Evolutionary conservation across 1,140 invertebrate species (phyloP), one percentile per base, ranked within the genome.

Genomic region (Pogonus chalceus): DNA sequence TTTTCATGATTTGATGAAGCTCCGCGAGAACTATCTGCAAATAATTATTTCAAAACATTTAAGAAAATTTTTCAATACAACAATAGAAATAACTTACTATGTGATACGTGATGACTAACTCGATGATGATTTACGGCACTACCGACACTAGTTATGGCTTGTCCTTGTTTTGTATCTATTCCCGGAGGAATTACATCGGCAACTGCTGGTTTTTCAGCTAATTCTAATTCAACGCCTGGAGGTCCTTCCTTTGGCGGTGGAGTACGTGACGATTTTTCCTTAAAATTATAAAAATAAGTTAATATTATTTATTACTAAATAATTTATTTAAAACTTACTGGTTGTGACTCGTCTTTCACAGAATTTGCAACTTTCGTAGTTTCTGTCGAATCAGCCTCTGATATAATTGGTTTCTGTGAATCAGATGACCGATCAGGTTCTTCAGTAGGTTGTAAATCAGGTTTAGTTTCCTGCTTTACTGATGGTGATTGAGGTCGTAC

Each of bases 351-450:
- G 23, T 52, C 35, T 12, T 18, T 31, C 1, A 31, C 16, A n/a
- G 21, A 26, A 31, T 2, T n/a, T 51, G 16, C 14, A 51, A 18
- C 54, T 55, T 65, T 68, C n/a, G 56, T 39, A 21, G 58, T 54
- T 56, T 69, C 68, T 22, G 68, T 69, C 1, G 67, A 69, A 58
- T 70, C 68, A 2, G 68, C 68, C 56, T 70, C 68, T 1, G 49
- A 51, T 31, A 51, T 51, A 4, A 51, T 21, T 31, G 49, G 49
- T 51, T 51, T 51, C n/a, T 20, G 26, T 31, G 26, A 31, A 31
- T 49, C 47, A 21, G 16, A 14, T 4, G 16, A 14, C 23, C 10
- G n/a, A 12, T 23, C 21, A 22, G 16, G 47, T 49, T 18, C 47
- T 18, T 16, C 20, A 1, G 14, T 20, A n/a, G n/a, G n/a, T 10